These are phyloP conservation scores for Reinhardtius hippoglossoides DNA, from an alignment of 2,113 vertebrate genomes.

Conservation along the genomic window DNA sequence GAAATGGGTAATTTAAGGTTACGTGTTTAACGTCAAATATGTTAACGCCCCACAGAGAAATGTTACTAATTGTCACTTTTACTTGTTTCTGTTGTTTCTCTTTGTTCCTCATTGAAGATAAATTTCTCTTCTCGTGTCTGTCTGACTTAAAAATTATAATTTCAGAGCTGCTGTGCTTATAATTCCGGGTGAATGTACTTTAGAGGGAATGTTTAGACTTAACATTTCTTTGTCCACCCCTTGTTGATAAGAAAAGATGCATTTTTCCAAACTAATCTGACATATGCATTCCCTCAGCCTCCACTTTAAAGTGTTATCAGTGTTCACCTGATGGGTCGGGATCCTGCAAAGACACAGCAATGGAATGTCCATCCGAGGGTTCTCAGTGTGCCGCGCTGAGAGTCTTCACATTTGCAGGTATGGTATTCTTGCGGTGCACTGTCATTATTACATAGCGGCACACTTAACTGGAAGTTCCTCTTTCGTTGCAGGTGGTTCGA, in stretches of 20 bases:
- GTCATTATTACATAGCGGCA: neutral
- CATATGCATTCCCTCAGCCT: conserved; percentile 26
- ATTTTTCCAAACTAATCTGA: neutral
- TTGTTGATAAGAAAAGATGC: no score
- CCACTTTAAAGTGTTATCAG: conserved; percentile 36
- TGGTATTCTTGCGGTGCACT: neutral
- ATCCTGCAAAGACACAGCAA: neutral
- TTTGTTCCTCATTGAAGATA: no score
- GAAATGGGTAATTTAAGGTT: neutral
- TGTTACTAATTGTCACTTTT: neutral
- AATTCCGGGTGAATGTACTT: no score
- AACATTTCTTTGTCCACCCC: no score
- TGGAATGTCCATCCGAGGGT: conserved; percentile 1
- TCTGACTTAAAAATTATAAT: no score
- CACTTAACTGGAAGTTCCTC: neutral
- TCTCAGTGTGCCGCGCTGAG: conserved; percentile 5
- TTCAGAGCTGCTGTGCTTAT: no score
- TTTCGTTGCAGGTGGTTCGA: conserved; percentile 29
- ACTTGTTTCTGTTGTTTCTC: neutral
- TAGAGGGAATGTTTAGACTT: no score
- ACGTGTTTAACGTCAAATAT: neutral
- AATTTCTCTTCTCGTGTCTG: no score
- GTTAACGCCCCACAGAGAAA: neutral
- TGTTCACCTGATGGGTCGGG: fast-evolving
- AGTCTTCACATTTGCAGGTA: neutral